These are phyloP conservation scores for Xenus cinereus DNA, from an alignment of 2,113 vertebrate species.

Conservation along the genomic window DNA sequence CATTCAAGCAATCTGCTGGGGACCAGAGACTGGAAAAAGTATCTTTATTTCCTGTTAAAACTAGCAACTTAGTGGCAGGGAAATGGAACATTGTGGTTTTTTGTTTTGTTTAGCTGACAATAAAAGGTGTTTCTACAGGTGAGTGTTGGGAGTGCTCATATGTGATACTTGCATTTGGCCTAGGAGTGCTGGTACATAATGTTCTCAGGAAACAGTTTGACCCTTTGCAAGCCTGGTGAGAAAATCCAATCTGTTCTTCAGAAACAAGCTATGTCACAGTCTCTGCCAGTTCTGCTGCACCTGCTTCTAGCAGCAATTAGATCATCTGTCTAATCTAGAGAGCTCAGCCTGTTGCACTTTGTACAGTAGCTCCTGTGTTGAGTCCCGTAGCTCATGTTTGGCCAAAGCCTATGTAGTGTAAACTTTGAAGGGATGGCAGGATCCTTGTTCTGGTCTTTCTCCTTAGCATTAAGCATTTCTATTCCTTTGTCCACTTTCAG, in stretches of 20 bases:
- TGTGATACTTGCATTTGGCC: not conserved
- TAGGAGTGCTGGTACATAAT: not conserved
- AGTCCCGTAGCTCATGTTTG: not conserved
- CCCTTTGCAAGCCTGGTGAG: not conserved
- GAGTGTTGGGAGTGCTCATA: not conserved
- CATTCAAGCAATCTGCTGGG: not conserved
- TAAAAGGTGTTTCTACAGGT: not conserved
- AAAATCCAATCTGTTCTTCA: not conserved
- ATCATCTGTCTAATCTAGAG: not conserved
- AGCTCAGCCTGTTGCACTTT: not conserved
- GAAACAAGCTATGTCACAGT: not conserved
- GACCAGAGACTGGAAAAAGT: not conserved
- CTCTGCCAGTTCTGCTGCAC: not conserved
- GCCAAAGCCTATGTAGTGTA: not conserved
- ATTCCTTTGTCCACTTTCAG: not conserved
- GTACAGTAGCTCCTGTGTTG: rapidly evolving
- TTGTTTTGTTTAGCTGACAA: not conserved
- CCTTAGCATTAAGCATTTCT: not conserved
- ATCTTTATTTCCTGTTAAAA: not conserved
- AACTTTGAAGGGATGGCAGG: not conserved
- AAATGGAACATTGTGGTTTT: not conserved
- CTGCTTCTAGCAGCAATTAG: not conserved
- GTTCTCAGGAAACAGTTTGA: not conserved
- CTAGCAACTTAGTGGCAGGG: not conserved
- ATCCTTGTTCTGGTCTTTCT: not conserved